Evolutionary conservation across 2,113 vertebrate species (phyloP), one percentile per base, ranked within the genome.

Genomic region (Brachirus orientalis): DNA sequence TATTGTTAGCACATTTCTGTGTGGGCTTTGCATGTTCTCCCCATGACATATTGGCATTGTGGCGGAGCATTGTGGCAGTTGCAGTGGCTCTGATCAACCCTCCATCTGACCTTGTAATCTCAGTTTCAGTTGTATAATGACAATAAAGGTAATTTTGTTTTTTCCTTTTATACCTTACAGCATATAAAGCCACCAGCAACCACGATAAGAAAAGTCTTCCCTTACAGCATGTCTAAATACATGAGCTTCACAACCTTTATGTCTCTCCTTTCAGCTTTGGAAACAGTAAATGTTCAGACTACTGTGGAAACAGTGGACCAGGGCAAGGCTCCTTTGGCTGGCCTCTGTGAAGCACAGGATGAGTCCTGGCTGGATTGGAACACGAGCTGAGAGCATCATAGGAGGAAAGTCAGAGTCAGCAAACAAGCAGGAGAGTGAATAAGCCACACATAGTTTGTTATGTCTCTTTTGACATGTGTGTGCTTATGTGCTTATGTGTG

Each of bases 341-440:
- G 52, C 58, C 51, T 73, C 38, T 18, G 66, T 8, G 55, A 64
- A 45, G 61, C 73, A 48, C 74, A 62, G 82, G 72, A 80, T 77
- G 77, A 79, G 57, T 67, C 77, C 48, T 28, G 71, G 89, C 90
- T 88, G 83, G 91, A 94, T 90, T 61, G 91, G 92, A 95, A 94
- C 83, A 88, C 84, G 91, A 93, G 93, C 92, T 77, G 84, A 86
- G 90, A 91, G 93, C 94, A 90, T 88, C 91, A 92, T 92, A 84
- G 91, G 91, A 93, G 80, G 88, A 78, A 71, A 55, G 41, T 46
- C 62, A 91, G 94, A 94, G 80, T 86, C 85, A 89, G 77, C 80
- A 89, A 87, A 80, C 83, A 84, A 74, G 73, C 43, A 18, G 62
- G n/a, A 94, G 93, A 94, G 91, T 92, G 96, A 96, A 96, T 95